These are phyloP conservation scores for Pristionchus arcanus DNA, from an alignment of 2,888 invertebrate genomes.

Conservation along the genomic window DNA sequence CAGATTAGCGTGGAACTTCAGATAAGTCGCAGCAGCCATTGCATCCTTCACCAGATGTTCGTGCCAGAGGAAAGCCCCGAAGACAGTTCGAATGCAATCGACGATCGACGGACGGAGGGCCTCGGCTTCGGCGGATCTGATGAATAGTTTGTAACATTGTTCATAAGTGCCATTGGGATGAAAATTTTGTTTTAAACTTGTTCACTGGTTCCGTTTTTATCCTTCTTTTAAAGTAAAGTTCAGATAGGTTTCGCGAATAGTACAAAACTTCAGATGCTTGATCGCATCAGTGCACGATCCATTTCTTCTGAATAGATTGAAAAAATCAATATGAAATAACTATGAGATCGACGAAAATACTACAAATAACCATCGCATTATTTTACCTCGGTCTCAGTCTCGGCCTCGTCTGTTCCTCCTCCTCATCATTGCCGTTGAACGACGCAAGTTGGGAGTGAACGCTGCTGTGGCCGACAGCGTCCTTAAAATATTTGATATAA, in stretches of 20 bases:
- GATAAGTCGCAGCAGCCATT: constrained; percentile 96
- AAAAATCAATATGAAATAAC: too few species aligned
- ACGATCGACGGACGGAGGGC: constrained; percentile 72
- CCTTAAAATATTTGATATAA: constrained; percentile 46
- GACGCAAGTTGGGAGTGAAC: constrained; percentile 65
- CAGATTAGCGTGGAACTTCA: constrained; percentile 86
- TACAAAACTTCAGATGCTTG: neutral
- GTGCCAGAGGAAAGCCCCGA: constrained; percentile 97
- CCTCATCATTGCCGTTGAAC: constrained; percentile 70
- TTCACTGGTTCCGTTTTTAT: too few species aligned
- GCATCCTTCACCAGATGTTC: constrained; percentile 97
- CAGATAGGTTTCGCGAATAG: neutral
- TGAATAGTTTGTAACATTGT: too few species aligned
- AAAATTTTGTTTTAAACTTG: too few species aligned
- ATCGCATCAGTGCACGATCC: neutral
- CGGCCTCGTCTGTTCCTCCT: constrained; percentile 54
- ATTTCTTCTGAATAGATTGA: too few species aligned
- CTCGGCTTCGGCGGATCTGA: constrained; percentile 36
- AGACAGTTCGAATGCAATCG: constrained; percentile 86
- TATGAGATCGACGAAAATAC: too few species aligned
- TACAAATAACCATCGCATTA: neutral
- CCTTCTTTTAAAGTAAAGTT: too few species aligned
- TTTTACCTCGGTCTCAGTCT: constrained; percentile 24
- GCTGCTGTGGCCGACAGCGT: constrained; percentile 57
- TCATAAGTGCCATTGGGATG: too few species aligned